Evolutionary conservation across 2,113 vertebrate species (phyloP).

Genomic region (Spizaetus ornatus): DNA sequence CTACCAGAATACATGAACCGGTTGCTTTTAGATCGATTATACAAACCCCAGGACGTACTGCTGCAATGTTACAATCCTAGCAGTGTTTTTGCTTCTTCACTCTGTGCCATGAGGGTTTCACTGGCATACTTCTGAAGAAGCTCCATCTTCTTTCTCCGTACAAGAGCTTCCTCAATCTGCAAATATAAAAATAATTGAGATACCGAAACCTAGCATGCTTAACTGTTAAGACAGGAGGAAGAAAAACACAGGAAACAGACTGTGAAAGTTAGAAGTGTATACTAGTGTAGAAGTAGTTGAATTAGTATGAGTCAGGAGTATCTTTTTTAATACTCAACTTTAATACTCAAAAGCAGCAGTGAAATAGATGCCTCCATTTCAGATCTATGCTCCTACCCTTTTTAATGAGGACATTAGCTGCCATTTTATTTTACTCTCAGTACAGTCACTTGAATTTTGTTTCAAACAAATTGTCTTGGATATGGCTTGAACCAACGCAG

Average conservation of each 20-base stretch:
- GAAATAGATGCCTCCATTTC: background rate
- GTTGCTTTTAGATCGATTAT: background rate
- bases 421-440: background rate
- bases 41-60: background rate
- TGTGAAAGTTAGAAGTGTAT: background rate
- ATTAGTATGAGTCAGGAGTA: background rate
- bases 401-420: background rate
- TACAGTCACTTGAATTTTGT: background rate
- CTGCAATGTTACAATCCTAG: conserved; percentile 78
- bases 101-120: conserved; percentile 93
- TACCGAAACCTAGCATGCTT: background rate
- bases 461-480: background rate
- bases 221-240: background rate
- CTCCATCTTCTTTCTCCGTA: conserved; percentile 97
- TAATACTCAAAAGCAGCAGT: background rate
- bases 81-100: conserved; percentile 87
- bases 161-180: conserved; percentile 94
- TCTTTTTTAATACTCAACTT: background rate
- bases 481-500: background rate
- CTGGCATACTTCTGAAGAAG: conserved; percentile 95
- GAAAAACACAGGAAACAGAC: background rate
- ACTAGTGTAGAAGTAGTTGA: background rate
- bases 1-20: background rate
- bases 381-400: background rate
- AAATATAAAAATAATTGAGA: background rate